Percentiles rank a stretch among this genome's conserved stretches.
Evolutionary conservation across 2,797 vertebrate species (phyloP).

Genomic region (Rhynchotus rufescens): DNA sequence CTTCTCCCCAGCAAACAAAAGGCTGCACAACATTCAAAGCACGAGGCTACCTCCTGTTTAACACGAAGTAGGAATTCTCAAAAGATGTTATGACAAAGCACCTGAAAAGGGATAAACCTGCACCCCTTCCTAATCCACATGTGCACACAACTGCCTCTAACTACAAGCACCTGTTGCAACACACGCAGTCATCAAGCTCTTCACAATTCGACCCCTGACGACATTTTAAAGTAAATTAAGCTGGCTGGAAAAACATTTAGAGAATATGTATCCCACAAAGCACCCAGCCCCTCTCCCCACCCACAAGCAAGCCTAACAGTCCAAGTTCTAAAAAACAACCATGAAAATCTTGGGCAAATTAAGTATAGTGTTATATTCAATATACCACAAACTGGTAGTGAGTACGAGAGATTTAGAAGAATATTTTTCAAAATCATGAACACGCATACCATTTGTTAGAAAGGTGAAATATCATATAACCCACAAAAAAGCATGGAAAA

Average conservation of each 20-base stretch:
- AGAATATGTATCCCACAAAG: neutral
- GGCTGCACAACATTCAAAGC: neutral
- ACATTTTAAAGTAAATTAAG: neutral
- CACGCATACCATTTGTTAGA: neutral
- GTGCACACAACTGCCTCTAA: neutral
- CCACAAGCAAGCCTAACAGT: neutral
- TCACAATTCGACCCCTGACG: neutral
- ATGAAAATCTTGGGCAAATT: neutral
- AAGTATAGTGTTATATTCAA: neutral
- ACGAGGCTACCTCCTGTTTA: neutral
- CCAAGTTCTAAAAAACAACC: neutral
- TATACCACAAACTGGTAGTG: neutral
- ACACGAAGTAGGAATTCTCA: neutral
- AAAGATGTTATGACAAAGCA: neutral
- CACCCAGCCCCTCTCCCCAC: neutral
- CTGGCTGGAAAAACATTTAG: neutral
- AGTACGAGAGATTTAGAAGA: neutral
- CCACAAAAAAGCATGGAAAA: neutral
- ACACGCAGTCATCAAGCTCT: neutral
- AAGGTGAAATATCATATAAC: neutral
- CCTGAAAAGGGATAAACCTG: neutral
- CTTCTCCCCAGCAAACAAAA: accelerated
- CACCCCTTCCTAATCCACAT: neutral
- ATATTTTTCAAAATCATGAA: neutral
- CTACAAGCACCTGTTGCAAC: neutral